These are phyloP conservation scores for Drosophila orosa DNA, from an alignment of 1,140 invertebrate genomes.

Conservation along the genomic window DNA sequence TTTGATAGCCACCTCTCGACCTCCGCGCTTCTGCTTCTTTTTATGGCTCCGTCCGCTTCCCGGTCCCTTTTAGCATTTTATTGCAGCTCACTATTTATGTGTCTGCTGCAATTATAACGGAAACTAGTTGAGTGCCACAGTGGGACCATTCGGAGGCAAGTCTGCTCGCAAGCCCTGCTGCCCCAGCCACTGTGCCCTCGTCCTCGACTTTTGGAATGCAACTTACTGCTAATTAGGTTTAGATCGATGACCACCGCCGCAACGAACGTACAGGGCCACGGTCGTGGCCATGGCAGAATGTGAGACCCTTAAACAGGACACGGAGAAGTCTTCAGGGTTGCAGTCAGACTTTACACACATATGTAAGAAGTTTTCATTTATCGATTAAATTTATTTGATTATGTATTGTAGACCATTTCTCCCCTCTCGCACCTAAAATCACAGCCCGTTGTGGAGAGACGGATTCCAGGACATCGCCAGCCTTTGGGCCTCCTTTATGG, in stretches of 20 bases:
- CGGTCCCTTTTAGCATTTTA: slow-evolving; percentile 58
- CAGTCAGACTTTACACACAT: background rate
- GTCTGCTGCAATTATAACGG: slow-evolving; percentile 83
- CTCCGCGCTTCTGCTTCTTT: slow-evolving; percentile 15
- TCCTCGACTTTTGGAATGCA: slow-evolving; percentile 28
- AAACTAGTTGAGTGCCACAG: slow-evolving; percentile 80
- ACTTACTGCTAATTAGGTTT: slow-evolving; percentile 78
- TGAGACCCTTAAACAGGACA: background rate
- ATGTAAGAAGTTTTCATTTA: background rate
- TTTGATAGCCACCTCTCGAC: slow-evolving; percentile 57
- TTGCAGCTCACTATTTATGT: slow-evolving; percentile 83
- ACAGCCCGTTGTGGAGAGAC: slow-evolving; percentile 27
- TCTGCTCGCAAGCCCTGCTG: background rate
- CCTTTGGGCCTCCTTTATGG: slow-evolving; percentile 28
- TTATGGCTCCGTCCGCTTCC: slow-evolving; percentile 10
- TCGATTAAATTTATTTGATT: background rate
- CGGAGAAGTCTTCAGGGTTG: background rate
- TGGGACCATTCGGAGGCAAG: slow-evolving; percentile 44
- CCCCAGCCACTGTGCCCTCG: slow-evolving; percentile 26
- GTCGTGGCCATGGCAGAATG: background rate
- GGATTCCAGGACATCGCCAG: slow-evolving; percentile 28
- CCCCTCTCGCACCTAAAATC: background rate
- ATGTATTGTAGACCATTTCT: background rate
- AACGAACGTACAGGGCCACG: slow-evolving; percentile 25
- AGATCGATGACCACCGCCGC: slow-evolving; percentile 72